Percentiles rank a stretch among this genome's conserved stretches.
Conservation (phyloP, 2,888 invertebrate species). For the Tiphia femorata region DNA sequence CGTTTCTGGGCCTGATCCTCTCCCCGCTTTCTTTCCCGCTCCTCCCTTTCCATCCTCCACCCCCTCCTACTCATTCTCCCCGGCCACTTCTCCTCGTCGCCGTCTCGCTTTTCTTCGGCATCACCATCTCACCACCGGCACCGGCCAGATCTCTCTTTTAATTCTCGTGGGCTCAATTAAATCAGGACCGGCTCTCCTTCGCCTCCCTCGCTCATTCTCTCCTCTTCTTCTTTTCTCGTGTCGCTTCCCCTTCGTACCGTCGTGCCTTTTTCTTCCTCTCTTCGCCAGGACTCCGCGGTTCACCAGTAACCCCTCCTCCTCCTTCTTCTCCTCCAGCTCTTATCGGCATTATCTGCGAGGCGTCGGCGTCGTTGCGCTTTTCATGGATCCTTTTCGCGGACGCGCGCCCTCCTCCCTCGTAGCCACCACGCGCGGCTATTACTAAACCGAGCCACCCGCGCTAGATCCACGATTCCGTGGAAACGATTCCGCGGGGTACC, state of each 20-base stretch:
- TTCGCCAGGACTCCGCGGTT: too few species aligned
- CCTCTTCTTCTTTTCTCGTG: not conserved
- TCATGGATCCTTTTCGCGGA: constrained; percentile 44
- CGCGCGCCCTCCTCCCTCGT: constrained; percentile 5
- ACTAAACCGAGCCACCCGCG: constrained; percentile 40
- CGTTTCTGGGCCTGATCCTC: constrained; percentile 33
- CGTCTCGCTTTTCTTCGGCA: constrained; percentile 2
- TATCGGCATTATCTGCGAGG: constrained; percentile 60
- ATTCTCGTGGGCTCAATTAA: constrained; percentile 55
- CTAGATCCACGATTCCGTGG: constrained; percentile 64
- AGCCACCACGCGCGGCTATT: constrained; percentile 33
- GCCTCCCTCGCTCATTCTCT: constrained; percentile 10
- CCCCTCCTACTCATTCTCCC: constrained; percentile 1
- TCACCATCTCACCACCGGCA: constrained; percentile 5
- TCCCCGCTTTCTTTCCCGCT: constrained; percentile 13
- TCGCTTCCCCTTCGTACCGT: not conserved
- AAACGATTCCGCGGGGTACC: constrained; percentile 57
- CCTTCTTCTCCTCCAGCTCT: constrained; percentile 8
- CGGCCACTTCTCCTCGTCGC: constrained; percentile 6
- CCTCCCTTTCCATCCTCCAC: constrained; percentile 12
- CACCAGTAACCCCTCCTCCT: not conserved
- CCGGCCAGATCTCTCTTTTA: constrained; percentile 52
- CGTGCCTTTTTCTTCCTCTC: too few species aligned
- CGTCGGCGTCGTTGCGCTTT: constrained; percentile 49
- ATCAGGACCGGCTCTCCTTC: constrained; percentile 35